phyloP scores from a whole-genome alignment of 2,888 invertebrate genomes.

The Catocala fraxini region DNA sequence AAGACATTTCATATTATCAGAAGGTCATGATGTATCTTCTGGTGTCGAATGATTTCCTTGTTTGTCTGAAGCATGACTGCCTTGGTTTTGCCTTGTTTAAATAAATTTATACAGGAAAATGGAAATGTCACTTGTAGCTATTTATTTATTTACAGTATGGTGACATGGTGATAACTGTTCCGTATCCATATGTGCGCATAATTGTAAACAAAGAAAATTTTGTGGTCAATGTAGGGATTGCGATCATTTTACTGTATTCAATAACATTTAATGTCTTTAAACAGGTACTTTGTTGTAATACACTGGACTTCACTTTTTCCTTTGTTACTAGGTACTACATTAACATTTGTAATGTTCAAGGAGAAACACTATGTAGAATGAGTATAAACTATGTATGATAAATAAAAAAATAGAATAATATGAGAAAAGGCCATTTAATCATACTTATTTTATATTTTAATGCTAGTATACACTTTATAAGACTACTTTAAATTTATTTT shows the following conservation, averaged over 20 bases:
- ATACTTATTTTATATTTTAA: too few relatives aligned
- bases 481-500: too few relatives aligned
- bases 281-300: background rate
- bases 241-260: background rate
- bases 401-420: too few relatives aligned
- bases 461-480: too few relatives aligned
- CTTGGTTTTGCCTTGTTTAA: background rate
- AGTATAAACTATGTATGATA: background rate
- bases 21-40: slow-evolving; percentile 63
- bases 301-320: background rate
- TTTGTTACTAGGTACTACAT: slow-evolving; percentile 10
- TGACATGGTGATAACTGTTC: slow-evolving; percentile 3
- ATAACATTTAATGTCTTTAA: background rate
- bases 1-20: slow-evolving; percentile 38
- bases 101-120: background rate
- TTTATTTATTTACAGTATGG: slow-evolving; percentile 5
- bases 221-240: slow-evolving; percentile 2
- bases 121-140: background rate
- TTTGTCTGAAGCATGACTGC: slow-evolving; percentile 12
- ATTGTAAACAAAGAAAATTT: slow-evolving; percentile 16
- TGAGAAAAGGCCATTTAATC: too few relatives aligned
- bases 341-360: slow-evolving; percentile 5
- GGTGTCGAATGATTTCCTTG: slow-evolving; percentile 48
- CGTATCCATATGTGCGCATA: slow-evolving; percentile 4
- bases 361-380: slow-evolving; percentile 6